A percentile compares a stretch with the other conserved stretches of the same genome.
phyloP scores from a whole-genome alignment of 2,113 vertebrate species.

The Andinoacara biseriatus region DNA sequence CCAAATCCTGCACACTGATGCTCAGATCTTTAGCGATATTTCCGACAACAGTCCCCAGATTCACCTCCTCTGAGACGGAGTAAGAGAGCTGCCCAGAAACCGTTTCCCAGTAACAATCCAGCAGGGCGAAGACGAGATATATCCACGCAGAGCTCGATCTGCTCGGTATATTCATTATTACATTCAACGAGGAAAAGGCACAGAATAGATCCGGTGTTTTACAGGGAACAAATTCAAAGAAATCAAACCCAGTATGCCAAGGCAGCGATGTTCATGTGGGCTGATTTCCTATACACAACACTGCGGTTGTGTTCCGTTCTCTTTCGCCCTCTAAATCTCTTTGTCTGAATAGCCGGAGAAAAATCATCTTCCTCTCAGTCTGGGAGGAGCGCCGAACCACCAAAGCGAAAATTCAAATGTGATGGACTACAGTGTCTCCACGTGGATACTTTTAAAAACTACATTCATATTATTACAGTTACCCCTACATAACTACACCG shows the following conservation, averaged over 20 bases:
- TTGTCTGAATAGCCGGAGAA: background rate
- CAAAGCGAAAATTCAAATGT: background rate
- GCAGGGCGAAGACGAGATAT: constrained; percentile 2
- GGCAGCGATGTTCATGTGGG: background rate
- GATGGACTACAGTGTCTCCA: constrained; percentile 59
- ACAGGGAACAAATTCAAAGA: background rate
- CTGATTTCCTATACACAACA: fast-evolving
- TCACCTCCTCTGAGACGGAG: constrained; percentile 71
- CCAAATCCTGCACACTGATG: constrained; percentile 64
- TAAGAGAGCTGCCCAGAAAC: constrained; percentile 65
- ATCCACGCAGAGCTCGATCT: constrained; percentile 14
- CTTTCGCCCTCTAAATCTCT: background rate
- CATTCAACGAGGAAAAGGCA: fast-evolving
- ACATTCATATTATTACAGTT: background rate
- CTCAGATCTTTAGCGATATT: constrained; percentile 75
- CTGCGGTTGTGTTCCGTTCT: background rate
- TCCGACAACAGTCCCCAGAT: constrained; percentile 70
- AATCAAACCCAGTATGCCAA: background rate
- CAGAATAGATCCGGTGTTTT: background rate
- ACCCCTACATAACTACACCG: background rate
- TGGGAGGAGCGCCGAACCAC: background rate
- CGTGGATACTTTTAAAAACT: constrained; percentile 35
- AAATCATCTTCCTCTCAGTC: background rate
- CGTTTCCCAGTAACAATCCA: constrained; percentile 5
- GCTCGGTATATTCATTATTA: background rate